Conservation (phyloP, 2,113 vertebrate species). For the Spilogale gracilis region DNA sequence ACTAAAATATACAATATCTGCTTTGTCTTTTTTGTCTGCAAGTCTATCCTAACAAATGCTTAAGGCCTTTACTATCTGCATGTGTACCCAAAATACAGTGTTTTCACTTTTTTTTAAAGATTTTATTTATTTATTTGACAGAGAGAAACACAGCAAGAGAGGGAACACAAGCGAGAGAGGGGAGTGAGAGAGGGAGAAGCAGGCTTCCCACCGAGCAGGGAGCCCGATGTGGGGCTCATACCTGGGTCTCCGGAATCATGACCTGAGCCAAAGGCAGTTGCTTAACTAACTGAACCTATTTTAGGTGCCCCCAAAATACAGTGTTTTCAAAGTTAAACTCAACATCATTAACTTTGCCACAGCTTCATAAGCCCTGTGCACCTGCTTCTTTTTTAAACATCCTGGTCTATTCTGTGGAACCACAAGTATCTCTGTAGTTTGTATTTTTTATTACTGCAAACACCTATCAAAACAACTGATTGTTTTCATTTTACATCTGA, state of each 20-base stretch:
- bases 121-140: too few relatives aligned
- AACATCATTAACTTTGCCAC: not conserved
- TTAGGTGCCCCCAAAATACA: not conserved
- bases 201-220: too few relatives aligned
- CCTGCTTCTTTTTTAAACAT: not conserved
- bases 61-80: not conserved
- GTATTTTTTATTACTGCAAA: not conserved
- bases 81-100: not conserved
- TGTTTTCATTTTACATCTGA: constrained; percentile 20
- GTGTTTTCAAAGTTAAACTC: constrained; percentile 14
- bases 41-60: not conserved
- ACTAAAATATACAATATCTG: not conserved
- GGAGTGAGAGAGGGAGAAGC: too few relatives aligned
- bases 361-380: not conserved
- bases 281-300: too few relatives aligned
- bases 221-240: too few relatives aligned
- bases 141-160: too few relatives aligned
- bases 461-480: not conserved
- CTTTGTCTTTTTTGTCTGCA: not conserved
- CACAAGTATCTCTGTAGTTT: not conserved
- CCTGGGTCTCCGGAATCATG: too few relatives aligned
- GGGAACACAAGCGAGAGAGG: too few relatives aligned
- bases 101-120: not conserved
- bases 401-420: not conserved
- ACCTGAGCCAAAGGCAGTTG: too few relatives aligned